phyloP scores from a whole-genome alignment of 2,888 invertebrate genomes.

The Brenthis ino region DNA sequence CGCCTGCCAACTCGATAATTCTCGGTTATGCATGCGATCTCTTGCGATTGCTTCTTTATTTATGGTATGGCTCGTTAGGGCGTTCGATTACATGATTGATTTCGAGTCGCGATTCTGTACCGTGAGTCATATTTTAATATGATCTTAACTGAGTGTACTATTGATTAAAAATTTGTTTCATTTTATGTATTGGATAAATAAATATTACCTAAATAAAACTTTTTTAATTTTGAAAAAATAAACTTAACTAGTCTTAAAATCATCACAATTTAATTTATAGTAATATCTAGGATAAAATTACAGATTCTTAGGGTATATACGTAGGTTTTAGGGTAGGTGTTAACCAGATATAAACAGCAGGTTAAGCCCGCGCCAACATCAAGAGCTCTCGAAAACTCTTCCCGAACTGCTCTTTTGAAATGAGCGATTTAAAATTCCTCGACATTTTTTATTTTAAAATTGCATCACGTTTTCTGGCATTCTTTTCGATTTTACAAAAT shows the following conservation, averaged over 20 bases:
- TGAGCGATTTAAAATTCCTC: slow-evolving; percentile 60
- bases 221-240: no score
- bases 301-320: not conserved
- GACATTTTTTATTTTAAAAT: slow-evolving; percentile 48
- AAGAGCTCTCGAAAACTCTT: slow-evolving; percentile 64
- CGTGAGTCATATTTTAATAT: slow-evolving; percentile 36
- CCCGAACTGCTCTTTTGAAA: slow-evolving; percentile 70
- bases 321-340: slow-evolving; percentile 46
- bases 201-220: no score
- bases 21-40: slow-evolving; percentile 55
- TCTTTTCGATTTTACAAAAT: slow-evolving; percentile 40
- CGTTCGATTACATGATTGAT: slow-evolving; percentile 47
- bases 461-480: slow-evolving; percentile 16
- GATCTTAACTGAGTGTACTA: not conserved
- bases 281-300: not conserved
- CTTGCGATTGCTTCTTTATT: slow-evolving; percentile 63
- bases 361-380: slow-evolving; percentile 60
- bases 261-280: not conserved
- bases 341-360: slow-evolving; percentile 65
- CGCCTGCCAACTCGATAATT: slow-evolving; percentile 74
- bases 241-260: no score
- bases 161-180: not conserved
- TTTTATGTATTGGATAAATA: no score
- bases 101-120: slow-evolving; percentile 29
- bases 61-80: slow-evolving; percentile 53